phyloP scores from a whole-genome alignment of 2,113 vertebrate species.

The Saguinus midas region DNA sequence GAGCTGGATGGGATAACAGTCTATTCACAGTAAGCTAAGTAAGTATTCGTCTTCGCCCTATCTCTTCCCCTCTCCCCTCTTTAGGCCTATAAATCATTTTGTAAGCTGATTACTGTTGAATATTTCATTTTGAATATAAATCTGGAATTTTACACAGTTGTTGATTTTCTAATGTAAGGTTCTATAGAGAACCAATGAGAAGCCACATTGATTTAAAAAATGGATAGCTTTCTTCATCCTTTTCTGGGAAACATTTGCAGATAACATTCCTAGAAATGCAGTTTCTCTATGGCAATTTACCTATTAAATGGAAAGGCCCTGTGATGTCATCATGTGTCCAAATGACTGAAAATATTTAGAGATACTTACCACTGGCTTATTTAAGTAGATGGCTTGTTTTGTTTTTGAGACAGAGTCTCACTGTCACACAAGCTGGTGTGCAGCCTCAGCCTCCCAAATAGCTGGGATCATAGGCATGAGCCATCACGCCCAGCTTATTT shows the following conservation, averaged over 20 bases:
- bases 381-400: not conserved
- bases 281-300: conserved; percentile 19
- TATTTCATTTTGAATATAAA: conserved; percentile 57
- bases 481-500: too few species aligned
- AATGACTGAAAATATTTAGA: conserved; percentile 8
- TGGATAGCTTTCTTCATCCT: conserved; percentile 34
- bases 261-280: conserved; percentile 5
- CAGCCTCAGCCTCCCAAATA: too few species aligned
- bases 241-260: conserved; percentile 46
- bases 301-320: not conserved
- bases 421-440: too few species aligned
- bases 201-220: conserved; percentile 38
- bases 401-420: too few species aligned
- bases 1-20: not conserved
- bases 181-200: not conserved
- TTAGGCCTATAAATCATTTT: conserved; percentile 16
- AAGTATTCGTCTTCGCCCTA: not conserved
- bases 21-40: not conserved
- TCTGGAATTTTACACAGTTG: conserved; percentile 45
- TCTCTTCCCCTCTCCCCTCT: not conserved
- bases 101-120: conserved; percentile 19
- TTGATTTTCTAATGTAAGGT: conserved; percentile 42
- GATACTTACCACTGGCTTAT: not conserved
- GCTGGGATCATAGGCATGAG: too few species aligned
- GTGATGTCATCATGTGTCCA: not conserved